A percentile compares a stretch with the other conserved stretches of the same genome.
Evolutionary conservation across 2,797 vertebrate genomes (phyloP).

Genomic region (Philypnodon macrostomus): DNA sequence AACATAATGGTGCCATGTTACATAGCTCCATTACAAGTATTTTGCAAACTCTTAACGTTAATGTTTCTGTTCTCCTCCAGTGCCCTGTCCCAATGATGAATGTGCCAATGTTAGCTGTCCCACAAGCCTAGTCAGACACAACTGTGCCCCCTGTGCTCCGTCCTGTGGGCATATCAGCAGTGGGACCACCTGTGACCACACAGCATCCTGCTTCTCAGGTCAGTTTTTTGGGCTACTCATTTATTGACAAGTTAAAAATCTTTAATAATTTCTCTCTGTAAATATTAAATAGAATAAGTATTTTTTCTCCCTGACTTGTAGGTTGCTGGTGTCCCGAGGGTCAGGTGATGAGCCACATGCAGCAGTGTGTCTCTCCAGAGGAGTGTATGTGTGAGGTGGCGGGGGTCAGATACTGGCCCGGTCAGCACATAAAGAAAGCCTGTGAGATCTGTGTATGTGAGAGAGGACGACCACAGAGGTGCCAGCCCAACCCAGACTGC

Average conservation of each 20-base stretch:
- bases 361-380: conserved; percentile 76
- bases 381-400: conserved; percentile 81
- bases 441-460: conserved; percentile 87
- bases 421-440: conserved; percentile 77
- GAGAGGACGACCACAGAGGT: conserved; percentile 75
- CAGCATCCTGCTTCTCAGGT: conserved; percentile 80
- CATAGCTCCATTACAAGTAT: no score
- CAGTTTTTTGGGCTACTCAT: conserved; percentile 4
- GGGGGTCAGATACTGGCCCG: conserved; percentile 73
- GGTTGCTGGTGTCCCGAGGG: conserved; percentile 88
- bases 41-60: no score
- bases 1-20: no score
- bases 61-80: conserved; percentile 51
- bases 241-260: no score
- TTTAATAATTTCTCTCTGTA: no score
- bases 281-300: no score
- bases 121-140: conserved; percentile 62
- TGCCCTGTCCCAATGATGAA: conserved; percentile 72
- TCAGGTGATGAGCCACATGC: conserved; percentile 72
- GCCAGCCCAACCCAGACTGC: conserved; percentile 80
- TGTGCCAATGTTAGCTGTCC: conserved; percentile 81
- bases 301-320: conserved; percentile 37
- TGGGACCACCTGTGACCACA: conserved; percentile 55
- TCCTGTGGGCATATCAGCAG: conserved; percentile 82
- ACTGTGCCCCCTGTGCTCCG: conserved; percentile 82